A percentile compares a stretch with the other conserved stretches of the same genome.
Conservation (phyloP, 2,888 invertebrate species). For the Melangyna quadrimaculata region DNA sequence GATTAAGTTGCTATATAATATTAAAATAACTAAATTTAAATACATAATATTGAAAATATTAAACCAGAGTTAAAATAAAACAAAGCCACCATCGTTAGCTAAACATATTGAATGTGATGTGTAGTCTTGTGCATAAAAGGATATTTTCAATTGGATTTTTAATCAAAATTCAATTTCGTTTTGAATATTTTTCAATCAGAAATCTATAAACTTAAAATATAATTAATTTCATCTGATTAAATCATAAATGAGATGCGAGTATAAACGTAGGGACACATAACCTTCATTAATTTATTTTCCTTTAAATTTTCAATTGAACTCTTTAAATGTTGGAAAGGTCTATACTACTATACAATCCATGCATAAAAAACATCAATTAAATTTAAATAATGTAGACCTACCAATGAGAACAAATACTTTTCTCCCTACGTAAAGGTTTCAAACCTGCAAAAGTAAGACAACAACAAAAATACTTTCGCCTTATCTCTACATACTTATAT, state of each 20-base stretch:
- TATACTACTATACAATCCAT: too few relatives aligned
- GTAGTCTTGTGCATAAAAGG: neutral
- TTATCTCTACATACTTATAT: neutral
- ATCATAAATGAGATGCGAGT: neutral
- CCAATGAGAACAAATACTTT: neutral
- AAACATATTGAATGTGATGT: too few relatives aligned
- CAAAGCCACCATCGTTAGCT: too few relatives aligned
- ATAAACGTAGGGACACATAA: neutral
- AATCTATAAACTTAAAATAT: neutral
- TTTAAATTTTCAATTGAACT: conserved; percentile 39
- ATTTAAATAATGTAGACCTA: conserved; percentile 43
- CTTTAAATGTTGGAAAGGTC: conserved; percentile 39
- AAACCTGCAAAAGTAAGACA: neutral
- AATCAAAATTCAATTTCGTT: neutral
- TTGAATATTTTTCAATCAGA: neutral
- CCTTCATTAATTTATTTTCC: conserved; percentile 13
- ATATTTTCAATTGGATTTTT: neutral
- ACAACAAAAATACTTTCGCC: conserved; percentile 22
- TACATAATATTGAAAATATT: too few relatives aligned
- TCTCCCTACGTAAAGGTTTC: neutral
- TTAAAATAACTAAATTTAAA: too few relatives aligned
- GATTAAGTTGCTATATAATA: too few relatives aligned
- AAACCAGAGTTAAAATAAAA: too few relatives aligned
- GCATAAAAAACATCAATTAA: conserved; percentile 57
- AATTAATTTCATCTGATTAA: neutral